Evolutionary conservation across 1,140 invertebrate genomes (phyloP), one percentile per base, ranked within the genome.

Genomic region (Ectropis grisescens): DNA sequence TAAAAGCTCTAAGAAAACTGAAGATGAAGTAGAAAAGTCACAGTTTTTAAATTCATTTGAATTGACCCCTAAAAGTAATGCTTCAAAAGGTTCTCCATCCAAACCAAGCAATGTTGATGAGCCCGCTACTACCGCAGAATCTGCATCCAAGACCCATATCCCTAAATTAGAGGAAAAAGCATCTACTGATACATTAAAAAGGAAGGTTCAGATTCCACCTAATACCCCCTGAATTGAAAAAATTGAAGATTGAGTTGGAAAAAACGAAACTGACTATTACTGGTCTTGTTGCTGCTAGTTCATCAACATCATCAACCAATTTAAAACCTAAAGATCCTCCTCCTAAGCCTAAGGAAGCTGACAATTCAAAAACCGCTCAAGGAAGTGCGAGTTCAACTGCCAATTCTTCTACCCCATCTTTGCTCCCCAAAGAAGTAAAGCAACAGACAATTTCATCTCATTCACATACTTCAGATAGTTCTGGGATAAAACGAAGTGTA

Each of bases 21-120:
- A 81, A 65, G 72, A 80, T 47, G 81, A 84, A 41, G 78, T 75
- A 30, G 83, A 86, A 67, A 86, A 86, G 44, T 84, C 79, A 28
- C 80, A 84, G 37, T 86, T 86, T 67, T 60, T 86, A 19, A 85
- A 83, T 57, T 85, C 83, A 11, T 83, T 86, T 65, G 80, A 85
- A 53, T 52, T 86, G 16, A 85, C 82, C 22, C 78, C 85, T 13
- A 84, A 81, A 55, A 82, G 49, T 49, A 72, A 57, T 31, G 23
- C 42, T 10, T 33, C 45, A 26, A 76, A 75, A 51, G 35, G 56
- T 27, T 59, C 66, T 31, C 59, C 62, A 25, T 29, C 13, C 19
- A 60, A 71, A 61, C 19, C 33, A 29, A 56, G 38, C 42, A 31
- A n/a, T 26, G 24, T 10, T 47, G 48, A 54, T 22, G 48, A 49